phyloP scores from a whole-genome alignment of 2,797 vertebrate genomes.

The Jordanella pulchra region DNA sequence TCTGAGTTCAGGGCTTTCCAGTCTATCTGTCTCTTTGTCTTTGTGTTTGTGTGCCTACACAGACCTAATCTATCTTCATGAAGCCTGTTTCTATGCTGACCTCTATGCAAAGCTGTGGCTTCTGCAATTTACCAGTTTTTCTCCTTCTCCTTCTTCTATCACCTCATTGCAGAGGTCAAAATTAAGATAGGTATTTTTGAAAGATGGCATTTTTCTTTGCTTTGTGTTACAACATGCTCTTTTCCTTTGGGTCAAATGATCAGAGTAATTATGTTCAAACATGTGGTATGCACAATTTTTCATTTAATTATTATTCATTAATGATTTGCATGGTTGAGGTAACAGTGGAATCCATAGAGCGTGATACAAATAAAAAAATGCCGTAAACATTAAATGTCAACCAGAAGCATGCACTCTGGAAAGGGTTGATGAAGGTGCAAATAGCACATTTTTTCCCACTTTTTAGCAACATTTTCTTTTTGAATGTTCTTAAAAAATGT shows the following conservation, averaged over 20 bases:
- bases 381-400: not conserved
- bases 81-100: conserved; percentile 61
- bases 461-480: not conserved
- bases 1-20: conserved; percentile 55
- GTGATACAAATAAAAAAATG: not conserved
- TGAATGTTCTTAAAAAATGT: not conserved
- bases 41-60: conserved; percentile 59
- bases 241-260: conserved; percentile 61
- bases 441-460: no score
- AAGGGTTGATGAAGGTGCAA: not conserved
- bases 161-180: conserved; percentile 64
- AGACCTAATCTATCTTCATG: conserved; percentile 72
- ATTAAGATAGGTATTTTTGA: conserved; percentile 44
- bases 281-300: conserved; percentile 56
- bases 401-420: not conserved
- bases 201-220: conserved; percentile 46
- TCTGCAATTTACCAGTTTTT: conserved; percentile 38
- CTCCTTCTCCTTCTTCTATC: conserved; percentile 29
- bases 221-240: conserved; percentile 39
- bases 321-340: conserved; percentile 36
- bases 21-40: conserved; percentile 70
- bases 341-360: conserved; percentile 28
- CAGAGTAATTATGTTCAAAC: conserved; percentile 63
- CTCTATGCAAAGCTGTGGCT: conserved; percentile 65
- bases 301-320: conserved; percentile 11